Evolutionary conservation across 1,140 invertebrate genomes (phyloP).

Genomic region (Popillia japonica): DNA sequence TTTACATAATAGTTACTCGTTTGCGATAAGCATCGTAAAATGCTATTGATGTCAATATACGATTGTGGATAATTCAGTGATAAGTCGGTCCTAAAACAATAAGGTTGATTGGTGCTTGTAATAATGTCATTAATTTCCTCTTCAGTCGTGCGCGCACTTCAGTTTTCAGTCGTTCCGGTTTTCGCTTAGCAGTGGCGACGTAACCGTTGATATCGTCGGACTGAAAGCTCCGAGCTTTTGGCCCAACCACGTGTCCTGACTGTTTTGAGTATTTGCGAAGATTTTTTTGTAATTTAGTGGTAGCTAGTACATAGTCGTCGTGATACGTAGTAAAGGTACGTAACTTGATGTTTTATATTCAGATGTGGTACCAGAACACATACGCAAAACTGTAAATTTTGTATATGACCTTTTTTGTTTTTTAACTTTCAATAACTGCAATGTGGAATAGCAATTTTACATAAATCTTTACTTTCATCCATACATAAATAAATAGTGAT

Average conservation of each 20-base stretch:
- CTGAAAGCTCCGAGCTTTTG: conserved; percentile 23
- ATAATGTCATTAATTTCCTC: conserved; percentile 3
- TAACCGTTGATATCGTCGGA: conserved; percentile 3
- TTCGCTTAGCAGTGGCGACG: neutral
- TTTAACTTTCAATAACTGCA: no score
- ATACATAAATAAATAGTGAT: no score
- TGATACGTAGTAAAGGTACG: neutral
- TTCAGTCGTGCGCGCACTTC: conserved; percentile 12
- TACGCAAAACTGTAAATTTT: no score
- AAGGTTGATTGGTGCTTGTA: neutral
- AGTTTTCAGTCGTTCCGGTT: conserved; percentile 16
- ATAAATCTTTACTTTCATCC: no score
- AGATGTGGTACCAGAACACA: no score
- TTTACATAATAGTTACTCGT: no score
- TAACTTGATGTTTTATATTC: conserved; percentile 64
- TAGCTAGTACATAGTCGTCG: neutral
- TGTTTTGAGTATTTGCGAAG: conserved; percentile 24
- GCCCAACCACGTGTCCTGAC: neutral
- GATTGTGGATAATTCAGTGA: neutral
- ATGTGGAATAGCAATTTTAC: no score
- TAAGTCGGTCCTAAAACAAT: neutral
- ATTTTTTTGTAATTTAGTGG: neutral
- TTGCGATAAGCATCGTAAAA: neutral
- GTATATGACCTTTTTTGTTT: no score
- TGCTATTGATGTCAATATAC: neutral